Base-by-base conservation (phyloP, 2,888 invertebrate species). In the Steinernema hermaphroditum region DNA sequence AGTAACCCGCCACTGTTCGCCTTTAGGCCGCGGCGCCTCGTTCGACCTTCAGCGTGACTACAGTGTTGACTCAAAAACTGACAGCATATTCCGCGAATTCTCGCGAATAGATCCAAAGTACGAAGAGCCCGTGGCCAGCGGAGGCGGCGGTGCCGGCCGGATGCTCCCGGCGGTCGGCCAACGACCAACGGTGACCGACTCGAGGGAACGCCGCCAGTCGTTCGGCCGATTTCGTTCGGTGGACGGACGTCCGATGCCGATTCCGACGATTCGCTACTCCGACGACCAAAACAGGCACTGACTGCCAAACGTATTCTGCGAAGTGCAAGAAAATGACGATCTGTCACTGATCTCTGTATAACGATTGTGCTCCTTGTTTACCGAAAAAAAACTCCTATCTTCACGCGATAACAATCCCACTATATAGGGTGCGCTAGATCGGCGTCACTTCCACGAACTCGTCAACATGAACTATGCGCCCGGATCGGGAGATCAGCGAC, bases 31-130 rank as follows among this genome's bases (percentile, higher is more conserved):
- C n/a, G 41, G 24, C 22, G 22, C 73, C 27, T 73, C 75, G 14
- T 76, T 70, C 37, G 75, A 76, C 27, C 12, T 71, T 4, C 62
- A 49, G 16, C 76, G 76, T n/a, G 76, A 76, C 71, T 76, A 77
- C 72, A 69, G 69, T 27, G 75, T 76, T 29, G 76, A 76, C 71
- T 19, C 27, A 14, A 57, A 68, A 4, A 70, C 76, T 9, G 76
- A 76, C 43, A 57, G 68, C 24, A 34, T 76, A 2, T 76, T 76
- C 54, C 76, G 76, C 19, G 71, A 77, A 68, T 76, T 76, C 68
- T 50, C 69, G 22, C 49, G 76, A n/a, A 71, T 74, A 29, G 76
- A 76, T 49, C 76, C 76, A 8, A 16, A 49, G 34, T 75, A 54
- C 70, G 75, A 75, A 19, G 62, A 50, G 41, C 68, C 46, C 16